Evolutionary conservation across 1,140 invertebrate species (phyloP), one percentile per base, ranked within the genome.

Genomic region (Listronotus oregonensis): DNA sequence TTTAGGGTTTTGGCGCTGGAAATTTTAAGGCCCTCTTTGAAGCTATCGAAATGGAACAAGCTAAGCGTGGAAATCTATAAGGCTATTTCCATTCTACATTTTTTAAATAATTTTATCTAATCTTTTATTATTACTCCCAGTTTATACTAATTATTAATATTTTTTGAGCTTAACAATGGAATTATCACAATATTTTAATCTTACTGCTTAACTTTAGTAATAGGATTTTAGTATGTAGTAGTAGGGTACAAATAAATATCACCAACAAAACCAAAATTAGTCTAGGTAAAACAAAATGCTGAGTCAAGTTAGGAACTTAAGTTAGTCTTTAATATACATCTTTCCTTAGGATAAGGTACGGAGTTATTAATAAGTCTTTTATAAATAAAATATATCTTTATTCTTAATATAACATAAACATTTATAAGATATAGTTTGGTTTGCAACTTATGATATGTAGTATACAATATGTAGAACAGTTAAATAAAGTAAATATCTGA

Each of bases 11-110:
- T 81, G 97, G 97, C 58, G 97, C 96, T 75, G 97, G 97, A 31
- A 99, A 99, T 79, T 99, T 99, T 80, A 98, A 99, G 83, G 93
- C 96, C 6, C 81, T 99, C 2, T 99, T 99, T 79, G 95, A 98
- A 83, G 95, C 96, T 0, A 98, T 99, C 74, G 97, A 99, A 85
- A 76, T 88, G 12, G 97, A 99, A 73, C 97, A 99, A 83, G 93
- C 86, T 31, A 90, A 89, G 77, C 86, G 97, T 74, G 97, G 97
- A 67, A 99, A 99, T 82, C 85, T 99, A 63, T 95, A 86, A 85
- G 62, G 3, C 43, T 14, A 27, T 27, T 27, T 27, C 5, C 21
- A 27, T 3, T 27, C 21, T 27, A 27, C 21, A 27, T 27, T 27
- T 27, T 27, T 5, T 27, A 3, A 1, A 27, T 27, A 27, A 3